phyloP scores from a whole-genome alignment of 2,888 invertebrate species.

The Sialis fuliginosa region DNA sequence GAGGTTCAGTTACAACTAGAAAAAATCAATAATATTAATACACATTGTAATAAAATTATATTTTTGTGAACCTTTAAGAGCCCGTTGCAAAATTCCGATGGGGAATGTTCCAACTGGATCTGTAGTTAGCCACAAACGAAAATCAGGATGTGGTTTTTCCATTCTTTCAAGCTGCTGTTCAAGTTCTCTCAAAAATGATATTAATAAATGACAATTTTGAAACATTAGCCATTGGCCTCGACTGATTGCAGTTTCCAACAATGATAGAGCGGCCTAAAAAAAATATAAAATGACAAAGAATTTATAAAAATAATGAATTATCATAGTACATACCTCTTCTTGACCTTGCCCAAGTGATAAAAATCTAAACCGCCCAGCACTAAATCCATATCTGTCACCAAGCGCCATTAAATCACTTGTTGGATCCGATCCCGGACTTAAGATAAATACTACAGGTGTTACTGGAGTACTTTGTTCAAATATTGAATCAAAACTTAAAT shows the following conservation, averaged over 20 bases:
- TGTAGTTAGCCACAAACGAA: slow-evolving; percentile 83
- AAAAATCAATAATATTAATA: slow-evolving; percentile 7
- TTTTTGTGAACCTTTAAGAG: slow-evolving; percentile 46
- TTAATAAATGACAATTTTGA: slow-evolving; percentile 79
- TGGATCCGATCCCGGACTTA: slow-evolving; percentile 90
- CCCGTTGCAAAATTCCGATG: slow-evolving; percentile 73
- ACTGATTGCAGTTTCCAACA: slow-evolving; percentile 48
- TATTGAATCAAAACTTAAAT: slow-evolving; percentile 56
- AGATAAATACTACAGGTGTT: slow-evolving; percentile 81
- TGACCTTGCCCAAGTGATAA: slow-evolving; percentile 90
- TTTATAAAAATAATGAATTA: slow-evolving; percentile 2
- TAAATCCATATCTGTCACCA: slow-evolving; percentile 45
- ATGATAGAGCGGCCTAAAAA: slow-evolving; percentile 43
- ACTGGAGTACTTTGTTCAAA: slow-evolving; percentile 67
- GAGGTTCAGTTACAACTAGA: slow-evolving; percentile 81
- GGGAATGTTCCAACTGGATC: slow-evolving; percentile 78
- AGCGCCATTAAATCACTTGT: slow-evolving; percentile 70
- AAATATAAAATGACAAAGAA: slow-evolving; percentile 4
- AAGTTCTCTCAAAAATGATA: slow-evolving; percentile 58
- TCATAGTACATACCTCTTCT: slow-evolving; percentile 43
- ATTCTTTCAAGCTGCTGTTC: slow-evolving; percentile 72
- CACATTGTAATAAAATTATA: neutral
- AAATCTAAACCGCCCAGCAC: slow-evolving; percentile 65
- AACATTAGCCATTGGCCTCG: slow-evolving; percentile 84
- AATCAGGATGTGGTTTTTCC: slow-evolving; percentile 72